Percentiles rank a stretch among this genome's conserved stretches.
Conservation (phyloP, 2,113 vertebrate species). For the Neolamprologus caudopunctatus region DNA sequence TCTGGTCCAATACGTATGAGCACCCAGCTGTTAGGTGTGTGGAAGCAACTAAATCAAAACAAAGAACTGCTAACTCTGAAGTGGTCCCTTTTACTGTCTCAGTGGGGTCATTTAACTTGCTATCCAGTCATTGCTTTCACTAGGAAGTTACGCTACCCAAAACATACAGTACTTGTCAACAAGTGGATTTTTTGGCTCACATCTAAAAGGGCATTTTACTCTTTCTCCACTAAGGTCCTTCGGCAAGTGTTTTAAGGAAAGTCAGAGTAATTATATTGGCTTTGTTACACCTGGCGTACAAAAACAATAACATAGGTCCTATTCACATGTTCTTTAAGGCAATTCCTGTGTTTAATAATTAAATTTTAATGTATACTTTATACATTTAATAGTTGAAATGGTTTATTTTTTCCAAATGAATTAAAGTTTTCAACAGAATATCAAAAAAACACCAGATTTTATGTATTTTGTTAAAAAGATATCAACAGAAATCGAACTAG, state of each 20-base stretch:
- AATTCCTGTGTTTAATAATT: not conserved
- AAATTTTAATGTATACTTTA: not conserved
- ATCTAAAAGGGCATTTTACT: not conserved
- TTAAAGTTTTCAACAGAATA: not conserved
- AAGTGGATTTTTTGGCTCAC: not conserved
- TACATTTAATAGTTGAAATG: fast-evolving
- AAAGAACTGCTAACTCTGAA: not conserved
- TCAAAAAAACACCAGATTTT: not conserved
- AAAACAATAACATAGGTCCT: not conserved
- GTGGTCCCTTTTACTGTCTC: not conserved
- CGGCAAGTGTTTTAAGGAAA: not conserved
- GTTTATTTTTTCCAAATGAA: not conserved
- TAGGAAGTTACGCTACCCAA: not conserved
- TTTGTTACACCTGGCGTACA: not conserved
- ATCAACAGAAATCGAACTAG: not conserved
- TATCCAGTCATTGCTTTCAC: not conserved
- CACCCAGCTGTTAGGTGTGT: not conserved
- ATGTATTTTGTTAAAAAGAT: not conserved
- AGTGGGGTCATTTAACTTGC: not conserved
- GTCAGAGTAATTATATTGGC: not conserved
- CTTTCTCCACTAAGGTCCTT: not conserved
- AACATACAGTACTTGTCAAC: not conserved
- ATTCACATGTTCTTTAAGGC: not conserved
- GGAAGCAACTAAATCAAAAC: not conserved
- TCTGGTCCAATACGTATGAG: not conserved